Conservation (phyloP, 2,113 vertebrate species). For the Pandion haliaetus region DNA sequence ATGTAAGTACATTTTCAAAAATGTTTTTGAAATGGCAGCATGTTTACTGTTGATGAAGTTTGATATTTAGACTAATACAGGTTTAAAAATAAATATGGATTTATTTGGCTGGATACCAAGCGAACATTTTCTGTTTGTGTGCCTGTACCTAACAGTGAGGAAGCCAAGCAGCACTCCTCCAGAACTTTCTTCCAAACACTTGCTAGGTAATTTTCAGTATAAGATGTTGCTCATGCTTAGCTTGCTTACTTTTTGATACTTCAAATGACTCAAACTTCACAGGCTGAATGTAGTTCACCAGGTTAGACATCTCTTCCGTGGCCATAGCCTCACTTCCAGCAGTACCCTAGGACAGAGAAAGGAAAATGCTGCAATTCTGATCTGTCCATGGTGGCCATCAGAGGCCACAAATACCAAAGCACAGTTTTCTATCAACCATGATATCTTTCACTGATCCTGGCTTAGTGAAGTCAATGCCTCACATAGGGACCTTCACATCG, state of each 20-base stretch:
- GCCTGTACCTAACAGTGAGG: neutral
- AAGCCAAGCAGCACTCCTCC: neutral
- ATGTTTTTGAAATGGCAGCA: neutral
- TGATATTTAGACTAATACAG: neutral
- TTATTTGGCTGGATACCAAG: neutral
- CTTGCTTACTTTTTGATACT: slow-evolving; percentile 89
- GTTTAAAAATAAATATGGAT: neutral
- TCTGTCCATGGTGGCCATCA: neutral
- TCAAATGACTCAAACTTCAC: slow-evolving; percentile 97
- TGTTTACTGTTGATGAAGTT: neutral
- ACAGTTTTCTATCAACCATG: neutral
- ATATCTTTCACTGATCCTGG: neutral
- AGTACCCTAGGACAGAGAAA: slow-evolving; percentile 81
- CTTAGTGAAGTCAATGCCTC: neutral
- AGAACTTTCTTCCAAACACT: neutral
- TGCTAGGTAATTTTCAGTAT: neutral
- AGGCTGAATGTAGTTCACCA: slow-evolving; percentile 97
- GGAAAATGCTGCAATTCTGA: neutral
- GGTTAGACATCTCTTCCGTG: slow-evolving; percentile 97
- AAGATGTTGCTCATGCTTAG: neutral
- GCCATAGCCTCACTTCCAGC: slow-evolving; percentile 95
- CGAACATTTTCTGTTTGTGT: neutral
- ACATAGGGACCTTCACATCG: neutral
- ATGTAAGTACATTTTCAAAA: neutral
- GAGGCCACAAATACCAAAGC: neutral